These are phyloP conservation scores for Myripristis jacobus DNA, from an alignment of 2,797 vertebrate species.

Conservation along the genomic window DNA sequence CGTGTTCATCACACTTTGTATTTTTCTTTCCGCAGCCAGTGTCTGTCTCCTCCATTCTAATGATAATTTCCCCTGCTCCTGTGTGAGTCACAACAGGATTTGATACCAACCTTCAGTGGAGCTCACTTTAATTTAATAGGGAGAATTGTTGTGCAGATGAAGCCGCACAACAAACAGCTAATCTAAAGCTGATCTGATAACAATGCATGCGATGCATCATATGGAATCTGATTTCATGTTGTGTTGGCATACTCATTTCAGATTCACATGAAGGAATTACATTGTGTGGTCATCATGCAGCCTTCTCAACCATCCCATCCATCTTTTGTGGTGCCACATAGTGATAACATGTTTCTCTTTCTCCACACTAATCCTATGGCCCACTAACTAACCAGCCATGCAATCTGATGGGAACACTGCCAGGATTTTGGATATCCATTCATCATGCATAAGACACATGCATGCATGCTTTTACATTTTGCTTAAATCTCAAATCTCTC, in stretches of 20 bases:
- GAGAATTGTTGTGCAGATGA: neutral
- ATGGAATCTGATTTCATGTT: slow-evolving; percentile 31
- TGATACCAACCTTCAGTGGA: neutral
- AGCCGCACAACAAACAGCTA: slow-evolving; percentile 12
- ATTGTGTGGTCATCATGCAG: slow-evolving; percentile 6
- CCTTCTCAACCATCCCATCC: slow-evolving; percentile 26
- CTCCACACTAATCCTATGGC: slow-evolving; percentile 31
- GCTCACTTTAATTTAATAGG: neutral
- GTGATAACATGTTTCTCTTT: slow-evolving; percentile 29
- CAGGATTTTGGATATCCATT: slow-evolving; percentile 52
- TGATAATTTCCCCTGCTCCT: slow-evolving; percentile 1
- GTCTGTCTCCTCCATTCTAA: neutral
- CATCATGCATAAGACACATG: slow-evolving; percentile 54
- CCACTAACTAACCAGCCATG: slow-evolving; percentile 35
- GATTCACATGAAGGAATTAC: slow-evolving; percentile 16
- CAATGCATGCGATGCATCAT: slow-evolving; percentile 30
- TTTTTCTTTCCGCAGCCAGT: neutral
- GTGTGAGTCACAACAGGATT: neutral
- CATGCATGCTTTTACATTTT: slow-evolving; percentile 14
- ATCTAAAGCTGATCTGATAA: slow-evolving; percentile 8
- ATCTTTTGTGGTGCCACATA: slow-evolving; percentile 39
- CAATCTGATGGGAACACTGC: slow-evolving; percentile 46
- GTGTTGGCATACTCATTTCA: neutral
- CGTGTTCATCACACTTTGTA: neutral
- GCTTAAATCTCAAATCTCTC: slow-evolving; percentile 15